Base-by-base conservation (phyloP, 2,888 invertebrate genomes). In the Drosophila borealis region DNA sequence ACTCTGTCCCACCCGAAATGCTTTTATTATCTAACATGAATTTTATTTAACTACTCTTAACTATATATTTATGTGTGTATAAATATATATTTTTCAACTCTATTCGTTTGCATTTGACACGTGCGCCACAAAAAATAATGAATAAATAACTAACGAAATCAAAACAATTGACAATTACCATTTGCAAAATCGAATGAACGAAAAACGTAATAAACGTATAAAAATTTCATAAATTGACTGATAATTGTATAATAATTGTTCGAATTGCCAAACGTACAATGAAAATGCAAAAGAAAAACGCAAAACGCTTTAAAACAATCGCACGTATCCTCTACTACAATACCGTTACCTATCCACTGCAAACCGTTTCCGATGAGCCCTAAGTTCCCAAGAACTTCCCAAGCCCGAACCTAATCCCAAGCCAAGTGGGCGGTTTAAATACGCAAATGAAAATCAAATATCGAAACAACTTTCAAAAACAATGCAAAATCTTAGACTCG, bases 221-320 rank as follows among this genome's bases (percentile, higher is more conserved):
- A 41, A 13, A 54, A 45, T 65, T 45, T 33, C 10, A 45, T 14
- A 48, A 21, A 69, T 60, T 61, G 41, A 55, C 56, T 68, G 42
- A 70, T 42, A 66, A 72, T 75, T 64, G 53, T 56, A 64, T 59
- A 61, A 73, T 42, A 70, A 29, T 29, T 29, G 29, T 29, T 80
- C 44, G 50, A 54, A 55, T 70, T 73, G 70, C 65, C 57, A 45
- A 70, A 71, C 75, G 73, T 78, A 70, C 73, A 72, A 77, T 74
- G 73, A 78, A 88, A 89, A 90, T 91, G 91, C 89, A 90, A 91
- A 90, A 90, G 90, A 90, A 90, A 90, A 90, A 90, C 89, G 90
- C 90, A 75, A 90, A 90, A 90, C 91, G 90, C 89, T 90, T 89
- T 90, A 91, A 90, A 90, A 90, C 90, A 87, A 90, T 90, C 91